Conservation (phyloP, 2,113 vertebrate species). For the Caracal caracal region DNA sequence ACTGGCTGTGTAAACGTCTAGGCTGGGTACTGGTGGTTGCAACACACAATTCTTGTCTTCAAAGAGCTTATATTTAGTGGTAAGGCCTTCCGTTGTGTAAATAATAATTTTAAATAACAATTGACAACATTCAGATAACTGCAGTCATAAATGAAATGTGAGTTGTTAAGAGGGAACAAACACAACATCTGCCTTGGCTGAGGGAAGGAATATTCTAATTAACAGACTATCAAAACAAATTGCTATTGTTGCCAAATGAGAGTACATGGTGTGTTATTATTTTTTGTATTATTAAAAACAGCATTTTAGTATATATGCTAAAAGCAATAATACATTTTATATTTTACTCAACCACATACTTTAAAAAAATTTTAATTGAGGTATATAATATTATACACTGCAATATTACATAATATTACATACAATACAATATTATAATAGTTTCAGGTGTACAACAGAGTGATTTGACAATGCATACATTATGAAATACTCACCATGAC, state of each 20-base stretch:
- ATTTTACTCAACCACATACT: neutral
- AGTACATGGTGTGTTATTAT: neutral
- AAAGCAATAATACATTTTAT: neutral
- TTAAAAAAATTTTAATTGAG: neutral
- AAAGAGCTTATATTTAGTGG: slow-evolving; percentile 37
- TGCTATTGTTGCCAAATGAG: slow-evolving; percentile 2
- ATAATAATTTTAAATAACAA: slow-evolving; percentile 40
- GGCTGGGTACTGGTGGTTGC: neutral
- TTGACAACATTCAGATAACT: neutral
- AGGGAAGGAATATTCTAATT: neutral
- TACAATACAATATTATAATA: neutral
- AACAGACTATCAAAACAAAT: neutral
- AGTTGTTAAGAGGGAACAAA: neutral
- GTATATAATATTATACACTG: neutral
- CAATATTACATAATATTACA: too few species aligned
- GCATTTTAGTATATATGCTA: neutral
- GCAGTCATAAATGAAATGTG: slow-evolving; percentile 36
- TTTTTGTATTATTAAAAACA: neutral
- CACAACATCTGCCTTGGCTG: neutral
- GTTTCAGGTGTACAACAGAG: neutral
- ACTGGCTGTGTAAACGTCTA: neutral
- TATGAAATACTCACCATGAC: neutral
- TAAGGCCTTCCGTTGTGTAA: neutral
- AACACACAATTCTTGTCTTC: neutral
- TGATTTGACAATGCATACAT: neutral